phyloP scores from a whole-genome alignment of 1,140 invertebrate genomes.

The Acyrthosiphon pisum region DNA sequence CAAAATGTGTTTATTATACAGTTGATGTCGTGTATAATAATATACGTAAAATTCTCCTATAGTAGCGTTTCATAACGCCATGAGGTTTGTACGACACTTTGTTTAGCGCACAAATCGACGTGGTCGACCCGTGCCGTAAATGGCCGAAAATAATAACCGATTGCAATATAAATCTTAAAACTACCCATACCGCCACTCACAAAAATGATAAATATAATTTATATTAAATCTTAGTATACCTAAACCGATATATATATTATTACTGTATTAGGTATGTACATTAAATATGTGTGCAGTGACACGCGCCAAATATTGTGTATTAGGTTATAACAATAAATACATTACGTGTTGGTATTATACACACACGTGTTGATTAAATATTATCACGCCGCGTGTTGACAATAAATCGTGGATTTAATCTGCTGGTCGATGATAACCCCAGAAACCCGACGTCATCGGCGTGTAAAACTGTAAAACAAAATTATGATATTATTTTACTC shows the following conservation, averaged over 20 bases:
- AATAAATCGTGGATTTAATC: neutral
- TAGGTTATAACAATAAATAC: constrained; percentile 17
- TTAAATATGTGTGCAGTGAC: neutral
- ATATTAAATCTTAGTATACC: neutral
- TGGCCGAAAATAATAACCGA: neutral
- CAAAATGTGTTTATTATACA: neutral
- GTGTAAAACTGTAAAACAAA: neutral
- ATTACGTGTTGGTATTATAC: neutral
- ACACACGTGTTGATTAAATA: neutral
- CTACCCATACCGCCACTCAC: neutral
- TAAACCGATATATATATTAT: neutral
- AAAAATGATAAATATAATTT: constrained; percentile 11
- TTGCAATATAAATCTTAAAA: neutral
- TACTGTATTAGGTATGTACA: neutral
- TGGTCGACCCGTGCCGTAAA: neutral
- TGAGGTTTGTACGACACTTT: neutral
- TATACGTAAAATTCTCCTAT: neutral
- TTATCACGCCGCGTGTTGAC: neutral
- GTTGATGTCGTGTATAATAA: neutral
- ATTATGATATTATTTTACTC: neutral
- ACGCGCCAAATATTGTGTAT: neutral
- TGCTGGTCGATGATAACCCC: neutral
- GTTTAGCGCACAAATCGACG: neutral
- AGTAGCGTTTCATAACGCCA: neutral
- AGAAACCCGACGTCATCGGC: neutral